These are phyloP conservation scores for Calliopsis andreniformis DNA, from an alignment of 1,140 invertebrate species.

Conservation along the genomic window DNA sequence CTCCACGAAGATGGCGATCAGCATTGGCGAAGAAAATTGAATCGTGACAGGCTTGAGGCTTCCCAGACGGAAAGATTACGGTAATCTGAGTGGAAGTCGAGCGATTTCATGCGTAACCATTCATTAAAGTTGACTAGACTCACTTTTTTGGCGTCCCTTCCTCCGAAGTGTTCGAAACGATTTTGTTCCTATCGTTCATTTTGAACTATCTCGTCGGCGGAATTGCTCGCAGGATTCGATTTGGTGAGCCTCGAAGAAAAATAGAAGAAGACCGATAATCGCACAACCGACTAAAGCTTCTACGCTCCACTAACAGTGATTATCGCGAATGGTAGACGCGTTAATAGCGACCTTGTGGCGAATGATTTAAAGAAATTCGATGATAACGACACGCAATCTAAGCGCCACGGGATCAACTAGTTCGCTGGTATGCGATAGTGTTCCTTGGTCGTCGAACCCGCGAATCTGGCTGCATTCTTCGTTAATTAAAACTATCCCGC, in stretches of 20 bases:
- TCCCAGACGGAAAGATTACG: conserved; percentile 30
- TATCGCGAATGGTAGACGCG: not conserved
- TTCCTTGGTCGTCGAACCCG: conserved; percentile 14
- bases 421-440: not conserved
- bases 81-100: conserved; percentile 6
- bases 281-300: no score
- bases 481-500: conserved; percentile 27
- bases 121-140: conserved; percentile 25
- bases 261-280: not conserved
- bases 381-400: conserved; percentile 52
- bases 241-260: not conserved
- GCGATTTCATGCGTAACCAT: not conserved
- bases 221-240: not conserved
- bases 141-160: not conserved
- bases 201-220: not conserved
- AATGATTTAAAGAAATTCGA: conserved; percentile 9
- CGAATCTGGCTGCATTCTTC: conserved; percentile 20
- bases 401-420: conserved; percentile 30
- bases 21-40: not conserved
- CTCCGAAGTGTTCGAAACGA: not conserved
- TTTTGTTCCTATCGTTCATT: not conserved
- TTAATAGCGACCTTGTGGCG: conserved; percentile 24
- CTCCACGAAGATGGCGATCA: not conserved
- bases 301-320: not conserved
- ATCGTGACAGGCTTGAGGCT: not conserved